Base-by-base conservation (phyloP, 2,888 invertebrate species). In the Leptopilina syphax region DNA sequence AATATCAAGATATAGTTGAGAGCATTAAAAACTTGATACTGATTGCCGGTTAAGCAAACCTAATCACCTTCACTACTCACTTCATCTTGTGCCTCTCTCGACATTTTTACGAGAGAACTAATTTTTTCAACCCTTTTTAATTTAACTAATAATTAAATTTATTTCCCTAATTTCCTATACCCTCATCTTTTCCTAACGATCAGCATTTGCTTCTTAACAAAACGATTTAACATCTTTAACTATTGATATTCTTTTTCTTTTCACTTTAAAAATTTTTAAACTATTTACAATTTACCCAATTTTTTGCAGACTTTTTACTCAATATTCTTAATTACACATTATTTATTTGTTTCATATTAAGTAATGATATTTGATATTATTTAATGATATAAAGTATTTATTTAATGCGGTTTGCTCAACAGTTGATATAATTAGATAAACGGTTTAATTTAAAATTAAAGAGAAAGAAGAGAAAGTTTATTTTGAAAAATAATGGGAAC, bases 1-100 rank as follows among this genome's bases (percentile, higher is more conserved):
- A 73, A 73, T 73, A 57, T 73, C 57, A 34, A 73, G 57, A n/a
- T 13, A 60, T 8, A 73, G 57, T 34, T 9, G 44, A n/a, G 47
- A 18, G 6, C 57, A 34, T 73, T 73, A 73, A 73, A 70, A 73
- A 73, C 73, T 73, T 57, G 73, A 73, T 73, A 73, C 73, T 73
- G 73, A 73, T 73, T 60, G 13, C n/a, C 10, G 57, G 73, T 60
- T 57, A 57, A 60, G 70, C 70, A 70, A 60, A 73, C 73, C 57
- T 73, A 73, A 73, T 73, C 73, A 27, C 34, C 5, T 57, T 27
- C 57, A 73, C n/a, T 60, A 57, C 73, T 41, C 34, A 57, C 73
- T 73, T 73, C 57, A 54, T 73, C 34, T 24, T 66, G n/a, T 66
- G 5, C 44, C 8, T 44, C 44, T 0, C 44, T 44, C 12, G 27